Base-by-base conservation (phyloP, 2,113 vertebrate species). In the rat (Rattus norvegicus) region DNA sequence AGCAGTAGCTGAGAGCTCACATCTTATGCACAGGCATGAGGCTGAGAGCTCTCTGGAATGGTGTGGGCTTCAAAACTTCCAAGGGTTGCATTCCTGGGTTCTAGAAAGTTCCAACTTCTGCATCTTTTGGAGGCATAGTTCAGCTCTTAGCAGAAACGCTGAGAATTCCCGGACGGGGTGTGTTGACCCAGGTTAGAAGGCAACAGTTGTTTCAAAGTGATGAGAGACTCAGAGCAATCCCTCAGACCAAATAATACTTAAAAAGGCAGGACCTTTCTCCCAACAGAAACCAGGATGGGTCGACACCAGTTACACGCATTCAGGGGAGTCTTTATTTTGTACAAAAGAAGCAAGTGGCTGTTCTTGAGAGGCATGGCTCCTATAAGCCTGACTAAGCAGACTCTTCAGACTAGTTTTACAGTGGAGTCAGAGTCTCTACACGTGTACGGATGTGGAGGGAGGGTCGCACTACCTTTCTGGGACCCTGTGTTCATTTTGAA, bases 291-390 rank as follows among this genome's bases (percentile, higher is more conserved):
- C 17, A 75, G 30, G 67, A 86, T 47, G 70, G 84, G 70, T 47
- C 54, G 24, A 54, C 90, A 72, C 49, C 33, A 77, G 80, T 63
- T 94, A 54, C 90, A 83, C 33, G 39, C n/a, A 1, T 33, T 79
- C 77, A 54, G 0, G 4, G 3, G 77, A 54, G 16, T 90, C n/a
- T 9, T 28, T 69, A 5, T 69, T 97, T 91, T 75, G 33, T 59
- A n/a, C n/a, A 95, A 61, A 19, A 80, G 54, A 97, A 89, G 56
- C 49, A 89, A 69, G 43, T 28, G 20, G n/a, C 83, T 59, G 70
- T 13, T 95, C 61, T 65, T 39, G 22, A 70, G 79, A 92, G 72
- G 49, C 47, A 72, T 54, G 30, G 67, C 67, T 43, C 70, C 47
- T n/a, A 85, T 80, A 83, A 65, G 36, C 19, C 22, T 47, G 65